phyloP scores from a whole-genome alignment of 2,888 invertebrate species.

The Boloria euphrosyne region DNA sequence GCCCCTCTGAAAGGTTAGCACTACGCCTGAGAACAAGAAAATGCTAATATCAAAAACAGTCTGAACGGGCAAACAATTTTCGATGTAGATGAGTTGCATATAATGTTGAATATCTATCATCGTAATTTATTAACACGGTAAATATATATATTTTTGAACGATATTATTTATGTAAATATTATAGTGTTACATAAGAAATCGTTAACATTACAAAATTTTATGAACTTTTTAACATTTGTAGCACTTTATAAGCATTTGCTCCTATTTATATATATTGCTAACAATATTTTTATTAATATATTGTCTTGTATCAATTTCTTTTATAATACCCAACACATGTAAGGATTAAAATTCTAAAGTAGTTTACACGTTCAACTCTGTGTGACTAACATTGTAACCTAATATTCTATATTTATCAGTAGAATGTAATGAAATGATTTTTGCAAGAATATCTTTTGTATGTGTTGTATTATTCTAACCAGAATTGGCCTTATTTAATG shows the following conservation, averaged over 20 bases:
- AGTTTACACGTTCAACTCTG: constrained; percentile 4
- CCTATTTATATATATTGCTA: constrained; percentile 32
- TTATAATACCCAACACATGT: constrained; percentile 22
- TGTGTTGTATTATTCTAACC: background rate
- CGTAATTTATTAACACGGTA: constrained; percentile 43
- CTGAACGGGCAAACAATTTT: constrained; percentile 45
- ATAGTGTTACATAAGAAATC: constrained; percentile 61
- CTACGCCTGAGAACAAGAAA: constrained; percentile 7
- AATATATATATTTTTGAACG: constrained; percentile 66
- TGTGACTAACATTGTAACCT: constrained; percentile 6
- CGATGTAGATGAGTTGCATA: constrained; percentile 40
- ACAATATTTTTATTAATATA: constrained; percentile 11
- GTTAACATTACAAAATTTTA: constrained; percentile 69
- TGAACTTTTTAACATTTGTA: constrained; percentile 42
- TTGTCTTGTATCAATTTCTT: constrained; percentile 18
- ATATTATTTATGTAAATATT: constrained; percentile 69
- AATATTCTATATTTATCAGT: background rate
- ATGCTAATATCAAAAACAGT: constrained; percentile 23
- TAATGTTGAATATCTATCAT: constrained; percentile 21
- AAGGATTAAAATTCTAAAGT: constrained; percentile 6
- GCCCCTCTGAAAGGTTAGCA: constrained; percentile 13
- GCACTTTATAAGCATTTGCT: constrained; percentile 32
- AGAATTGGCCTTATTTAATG: constrained; percentile 10
- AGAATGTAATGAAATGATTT: constrained; percentile 1
- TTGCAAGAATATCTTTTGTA: background rate